These are phyloP conservation scores for Poeciliopsis presidionis DNA, from an alignment of 2,797 vertebrate species.

Conservation along the genomic window DNA sequence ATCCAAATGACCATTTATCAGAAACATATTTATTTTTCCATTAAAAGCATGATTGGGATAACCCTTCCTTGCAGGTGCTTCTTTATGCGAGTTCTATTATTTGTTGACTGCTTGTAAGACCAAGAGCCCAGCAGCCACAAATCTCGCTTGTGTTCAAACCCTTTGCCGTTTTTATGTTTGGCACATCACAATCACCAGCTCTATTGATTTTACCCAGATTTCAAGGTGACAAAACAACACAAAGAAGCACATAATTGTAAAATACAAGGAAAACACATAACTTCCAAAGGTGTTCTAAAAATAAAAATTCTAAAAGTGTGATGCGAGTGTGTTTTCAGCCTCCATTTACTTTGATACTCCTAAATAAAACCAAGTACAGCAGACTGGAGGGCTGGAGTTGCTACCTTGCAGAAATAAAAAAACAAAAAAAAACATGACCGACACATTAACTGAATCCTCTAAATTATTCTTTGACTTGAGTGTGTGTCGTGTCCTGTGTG, in stretches of 20 bases:
- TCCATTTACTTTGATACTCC: neutral
- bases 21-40: slow-evolving; percentile 22
- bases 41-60: slow-evolving; percentile 31
- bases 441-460: neutral
- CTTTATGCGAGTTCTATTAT: slow-evolving; percentile 16
- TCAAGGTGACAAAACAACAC: neutral
- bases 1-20: slow-evolving; percentile 48
- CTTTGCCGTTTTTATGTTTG: neutral
- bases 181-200: neutral
- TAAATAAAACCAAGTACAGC: neutral
- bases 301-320: neutral
- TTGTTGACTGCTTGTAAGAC: slow-evolving; percentile 9
- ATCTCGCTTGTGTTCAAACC: slow-evolving; percentile 15
- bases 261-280: neutral
- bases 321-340: neutral
- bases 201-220: neutral
- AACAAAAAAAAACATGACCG: neutral
- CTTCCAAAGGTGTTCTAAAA: neutral
- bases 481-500: neutral
- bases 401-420: neutral
- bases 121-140: slow-evolving; percentile 12
- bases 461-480: neutral
- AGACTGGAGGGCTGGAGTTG: neutral
- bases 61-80: slow-evolving; percentile 8
- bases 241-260: neutral